Base-by-base conservation (phyloP, 2,888 invertebrate species). In the Dimorphilus gyrociliatus region DNA sequence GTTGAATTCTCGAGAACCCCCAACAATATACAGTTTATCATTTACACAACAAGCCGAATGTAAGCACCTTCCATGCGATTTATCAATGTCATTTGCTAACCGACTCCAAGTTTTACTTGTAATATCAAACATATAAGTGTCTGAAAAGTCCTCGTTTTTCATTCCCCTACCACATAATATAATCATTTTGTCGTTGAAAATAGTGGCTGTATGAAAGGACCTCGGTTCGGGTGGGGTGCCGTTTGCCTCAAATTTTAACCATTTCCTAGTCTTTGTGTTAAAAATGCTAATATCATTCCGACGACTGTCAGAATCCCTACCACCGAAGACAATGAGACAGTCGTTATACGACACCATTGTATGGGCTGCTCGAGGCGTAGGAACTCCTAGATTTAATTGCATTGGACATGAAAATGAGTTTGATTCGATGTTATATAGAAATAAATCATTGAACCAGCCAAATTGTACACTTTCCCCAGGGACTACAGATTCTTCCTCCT, bases 371-470 rank as follows among this genome's bases (percentile, higher is more conserved):
- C 60, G 34, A 1, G 56, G 46, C 10, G 48, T 50, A 1, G 60
- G 60, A 4, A 47, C 43, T 7, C 49, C 51, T 2, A 53, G 40
- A 33, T 58, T 60, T 51, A 53, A 48, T 36, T 58, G 58, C 47
- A 59, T 45, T 0, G 58, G 58, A 25, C 54, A 50, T 1, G 48
- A 42, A 57, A 57, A 60, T 16, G 42, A 37, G 7, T 42, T 44
- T 4, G 41, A 46, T 12, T 35, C 57, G 39, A 55, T 54, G 33
- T 57, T 48, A 42, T 46, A 50, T 3, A 51, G 37, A 37, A 41
- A 49, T 4, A 60, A 45, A 32, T 60, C 58, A 44, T 60, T 53
- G 34, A 60, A 58, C 59, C 59, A 60, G 19, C 54, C 54, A 45
- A 60, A 59, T 32, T 55, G 48, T 5, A 52, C 56, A 2, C 47